Evolutionary conservation across 2,113 vertebrate species (phyloP), one percentile per base, ranked within the genome.

Genomic region (Agapornis roseicollis): DNA sequence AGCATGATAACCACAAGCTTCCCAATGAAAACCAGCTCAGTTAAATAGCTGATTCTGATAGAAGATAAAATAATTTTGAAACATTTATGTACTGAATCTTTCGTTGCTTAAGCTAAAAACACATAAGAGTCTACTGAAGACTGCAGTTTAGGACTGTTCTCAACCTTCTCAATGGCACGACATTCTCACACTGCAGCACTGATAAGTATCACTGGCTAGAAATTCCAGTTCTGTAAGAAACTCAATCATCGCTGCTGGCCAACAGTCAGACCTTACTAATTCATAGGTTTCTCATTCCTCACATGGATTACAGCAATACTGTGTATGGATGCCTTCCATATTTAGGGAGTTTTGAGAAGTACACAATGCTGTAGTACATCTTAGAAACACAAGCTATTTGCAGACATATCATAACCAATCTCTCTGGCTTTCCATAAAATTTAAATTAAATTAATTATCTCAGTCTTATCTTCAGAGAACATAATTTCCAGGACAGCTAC

Each of bases 371-470:
- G 70, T 41, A 91, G 56, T 41, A 85, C 53, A 29, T 69, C 66
- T 91, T 70, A 80, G 71, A 88, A 85, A 88, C 63, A 77, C 22
- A 44, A 79, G 28, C 27, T 58, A 47, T 69, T 91, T 94, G 92
- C 60, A 41, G n/a, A n/a, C 52, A 31, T 88, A 85, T 72, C 66
- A 85, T 13, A 88, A 83, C 22, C 25, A 73, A 89, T 85, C 47
- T 92, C 49, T 81, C 46, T 11, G 20, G 19, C 65, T 90, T 90
- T 70, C 53, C 76, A 33, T 7, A 70, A 44, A 69, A 90, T 85
- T 92, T 63, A 90, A 88, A 91, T 96, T 76, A 88, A 77, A 77
- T 73, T 80, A 4, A 77, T 29, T 80, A 83, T 73, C 58, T 85
- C 72, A 53, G 63, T 37, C 52, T 94, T 68, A 55, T 55, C 82